Conservation (phyloP, 2,113 vertebrate genomes). For the Paradoxurus hermaphroditus region DNA sequence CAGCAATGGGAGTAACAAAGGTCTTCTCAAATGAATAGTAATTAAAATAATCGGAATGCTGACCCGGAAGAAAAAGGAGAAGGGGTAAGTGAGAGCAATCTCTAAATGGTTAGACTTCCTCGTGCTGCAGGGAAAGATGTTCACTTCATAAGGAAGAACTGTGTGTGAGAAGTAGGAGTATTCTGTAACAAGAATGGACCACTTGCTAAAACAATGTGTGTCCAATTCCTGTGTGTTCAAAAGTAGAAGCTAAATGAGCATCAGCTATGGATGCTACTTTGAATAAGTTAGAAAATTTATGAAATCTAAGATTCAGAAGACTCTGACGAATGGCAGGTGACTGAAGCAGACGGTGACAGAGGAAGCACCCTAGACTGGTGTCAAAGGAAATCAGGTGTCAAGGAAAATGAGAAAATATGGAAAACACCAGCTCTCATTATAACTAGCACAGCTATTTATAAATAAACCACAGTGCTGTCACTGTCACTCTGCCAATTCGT, state of each 20-base stretch:
- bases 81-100: not conserved
- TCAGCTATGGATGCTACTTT: not conserved
- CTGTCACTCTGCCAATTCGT: not conserved
- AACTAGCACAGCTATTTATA: not conserved
- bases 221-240: not conserved
- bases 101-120: not conserved
- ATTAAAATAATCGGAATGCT: not conserved
- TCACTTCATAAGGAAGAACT: not conserved
- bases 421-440: not conserved
- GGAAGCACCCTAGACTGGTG: not conserved
- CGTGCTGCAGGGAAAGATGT: not conserved
- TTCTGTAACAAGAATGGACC: not conserved
- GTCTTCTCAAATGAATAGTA: not conserved
- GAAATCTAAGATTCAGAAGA: slow-evolving; percentile 1
- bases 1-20: not conserved
- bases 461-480: not conserved
- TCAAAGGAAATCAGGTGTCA: not conserved
- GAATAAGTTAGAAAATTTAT: not conserved
- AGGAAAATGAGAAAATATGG: not conserved
- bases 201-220: not conserved
- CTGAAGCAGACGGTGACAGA: not conserved
- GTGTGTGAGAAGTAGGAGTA: not conserved
- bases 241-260: not conserved
- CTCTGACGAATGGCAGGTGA: not conserved
- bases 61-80: not conserved